phyloP scores from a whole-genome alignment of 2,113 vertebrate genomes.

The Otus sunia region DNA sequence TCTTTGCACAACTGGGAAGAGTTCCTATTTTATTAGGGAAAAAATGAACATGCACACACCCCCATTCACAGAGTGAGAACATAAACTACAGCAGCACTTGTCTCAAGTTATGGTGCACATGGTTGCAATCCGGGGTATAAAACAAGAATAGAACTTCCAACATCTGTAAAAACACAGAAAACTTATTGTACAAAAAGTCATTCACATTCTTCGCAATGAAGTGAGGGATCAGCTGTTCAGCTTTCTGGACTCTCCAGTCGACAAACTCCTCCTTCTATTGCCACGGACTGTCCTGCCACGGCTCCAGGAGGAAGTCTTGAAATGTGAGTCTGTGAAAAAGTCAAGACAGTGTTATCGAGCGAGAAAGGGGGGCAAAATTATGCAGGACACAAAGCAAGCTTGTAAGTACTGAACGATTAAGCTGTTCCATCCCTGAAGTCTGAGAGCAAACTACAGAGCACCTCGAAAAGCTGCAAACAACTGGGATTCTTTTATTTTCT shows the following conservation, averaged over 20 bases:
- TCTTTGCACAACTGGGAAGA: slow-evolving; percentile 40
- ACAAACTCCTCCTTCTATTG: slow-evolving; percentile 98
- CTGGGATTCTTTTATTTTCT: not conserved
- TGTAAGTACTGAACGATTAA: not conserved
- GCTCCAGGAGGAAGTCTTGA: slow-evolving; percentile 95
- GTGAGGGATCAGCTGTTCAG: slow-evolving; percentile 71
- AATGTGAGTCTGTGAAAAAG: slow-evolving; percentile 91
- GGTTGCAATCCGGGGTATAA: slow-evolving; percentile 62
- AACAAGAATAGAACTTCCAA: slow-evolving; percentile 72
- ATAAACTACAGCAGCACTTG: slow-evolving; percentile 72
- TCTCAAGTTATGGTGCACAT: slow-evolving; percentile 51
- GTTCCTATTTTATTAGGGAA: slow-evolving; percentile 49
- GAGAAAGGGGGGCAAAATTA: not conserved
- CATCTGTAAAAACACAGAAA: slow-evolving; percentile 75
- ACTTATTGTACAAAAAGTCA: slow-evolving; percentile 65
- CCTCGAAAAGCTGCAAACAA: not conserved
- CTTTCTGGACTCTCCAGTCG: slow-evolving; percentile 83
- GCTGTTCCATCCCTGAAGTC: not conserved
- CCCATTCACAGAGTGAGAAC: slow-evolving; percentile 41
- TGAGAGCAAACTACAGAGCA: not conserved
- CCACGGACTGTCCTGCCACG: slow-evolving; percentile 93
- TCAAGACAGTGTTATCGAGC: not conserved
- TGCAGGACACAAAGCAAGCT: not conserved
- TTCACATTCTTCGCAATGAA: slow-evolving; percentile 50
- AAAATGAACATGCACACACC: slow-evolving; percentile 15